Percentiles rank a stretch among this genome's conserved stretches.
Evolutionary conservation across 2,797 vertebrate species (phyloP).

Genomic region (Mus minutoides): DNA sequence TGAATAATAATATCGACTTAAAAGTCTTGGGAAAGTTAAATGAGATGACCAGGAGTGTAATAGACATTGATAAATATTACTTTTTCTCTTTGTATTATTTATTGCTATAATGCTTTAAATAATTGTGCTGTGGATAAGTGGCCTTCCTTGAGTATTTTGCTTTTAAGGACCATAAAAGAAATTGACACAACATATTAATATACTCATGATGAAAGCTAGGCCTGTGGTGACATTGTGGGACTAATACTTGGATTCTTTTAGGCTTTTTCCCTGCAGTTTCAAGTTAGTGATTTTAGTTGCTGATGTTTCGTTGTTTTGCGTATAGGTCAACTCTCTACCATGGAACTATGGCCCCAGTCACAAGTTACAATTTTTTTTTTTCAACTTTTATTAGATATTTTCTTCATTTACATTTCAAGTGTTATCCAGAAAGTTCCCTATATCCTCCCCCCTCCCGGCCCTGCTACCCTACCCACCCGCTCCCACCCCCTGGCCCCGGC

Average conservation of each 20-base stretch:
- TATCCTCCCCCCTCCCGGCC: no score
- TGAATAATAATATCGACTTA: neutral
- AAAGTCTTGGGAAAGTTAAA: slow-evolving; percentile 10
- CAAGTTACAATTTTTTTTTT: neutral
- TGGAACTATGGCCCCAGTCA: neutral
- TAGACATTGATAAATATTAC: neutral
- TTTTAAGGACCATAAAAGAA: slow-evolving; percentile 31
- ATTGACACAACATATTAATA: slow-evolving; percentile 12
- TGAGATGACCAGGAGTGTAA: neutral
- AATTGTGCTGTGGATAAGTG: neutral
- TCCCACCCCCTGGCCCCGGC: no score
- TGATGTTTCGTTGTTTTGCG: neutral
- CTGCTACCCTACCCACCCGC: no score
- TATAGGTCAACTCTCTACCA: neutral
- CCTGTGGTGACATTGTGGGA: neutral
- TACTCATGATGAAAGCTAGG: neutral
- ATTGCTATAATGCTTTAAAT: neutral
- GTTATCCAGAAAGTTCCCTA: no score
- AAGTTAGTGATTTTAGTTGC: neutral
- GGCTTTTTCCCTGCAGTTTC: neutral
- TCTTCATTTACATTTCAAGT: no score
- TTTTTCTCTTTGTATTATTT: neutral
- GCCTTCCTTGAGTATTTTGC: slow-evolving; percentile 3
- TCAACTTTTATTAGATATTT: no score
- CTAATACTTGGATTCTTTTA: neutral